These are phyloP conservation scores for Atta cephalotes DNA, from an alignment of 1,140 invertebrate genomes.

Conservation along the genomic window DNA sequence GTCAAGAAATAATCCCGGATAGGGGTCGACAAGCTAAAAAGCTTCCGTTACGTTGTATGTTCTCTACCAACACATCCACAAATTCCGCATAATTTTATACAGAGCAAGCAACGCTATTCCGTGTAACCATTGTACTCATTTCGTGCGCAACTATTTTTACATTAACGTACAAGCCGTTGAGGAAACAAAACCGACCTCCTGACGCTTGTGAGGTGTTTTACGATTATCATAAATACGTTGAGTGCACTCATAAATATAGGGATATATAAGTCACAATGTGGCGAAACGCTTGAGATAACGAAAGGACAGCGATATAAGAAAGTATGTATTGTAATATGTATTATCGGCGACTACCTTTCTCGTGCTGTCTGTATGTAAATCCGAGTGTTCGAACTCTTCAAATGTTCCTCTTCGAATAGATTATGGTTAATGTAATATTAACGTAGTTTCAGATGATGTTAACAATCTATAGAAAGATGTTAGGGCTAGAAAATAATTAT, in stretches of 20 bases:
- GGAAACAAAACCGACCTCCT: not conserved
- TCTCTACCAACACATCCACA: conserved; percentile 20
- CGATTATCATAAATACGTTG: conserved; percentile 56
- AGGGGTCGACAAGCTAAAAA: conserved; percentile 37
- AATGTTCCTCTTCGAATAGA: not conserved
- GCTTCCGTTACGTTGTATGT: conserved; percentile 21
- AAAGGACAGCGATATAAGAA: not conserved
- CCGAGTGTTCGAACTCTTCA: not conserved
- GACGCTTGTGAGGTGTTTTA: conserved; percentile 27
- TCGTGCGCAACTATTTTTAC: conserved; percentile 52
- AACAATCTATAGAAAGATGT: not conserved
- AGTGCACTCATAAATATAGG: conserved; percentile 46
- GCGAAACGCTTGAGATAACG: not conserved
- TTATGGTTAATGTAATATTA: not conserved
- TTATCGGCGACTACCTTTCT: not conserved
- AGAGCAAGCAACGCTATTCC: conserved; percentile 23
- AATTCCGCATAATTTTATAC: conserved; percentile 51
- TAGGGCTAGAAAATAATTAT: not conserved
- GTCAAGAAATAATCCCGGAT: conserved; percentile 37
- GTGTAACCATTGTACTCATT: conserved; percentile 21
- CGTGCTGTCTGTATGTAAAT: not conserved
- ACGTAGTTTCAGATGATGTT: not conserved
- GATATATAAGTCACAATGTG: not conserved
- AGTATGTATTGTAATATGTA: not conserved
- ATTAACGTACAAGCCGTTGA: conserved; percentile 42